A percentile compares a stretch with the other conserved stretches of the same genome.
Conservation (phyloP, 2,888 invertebrate genomes). For the Drosophila borborema region DNA sequence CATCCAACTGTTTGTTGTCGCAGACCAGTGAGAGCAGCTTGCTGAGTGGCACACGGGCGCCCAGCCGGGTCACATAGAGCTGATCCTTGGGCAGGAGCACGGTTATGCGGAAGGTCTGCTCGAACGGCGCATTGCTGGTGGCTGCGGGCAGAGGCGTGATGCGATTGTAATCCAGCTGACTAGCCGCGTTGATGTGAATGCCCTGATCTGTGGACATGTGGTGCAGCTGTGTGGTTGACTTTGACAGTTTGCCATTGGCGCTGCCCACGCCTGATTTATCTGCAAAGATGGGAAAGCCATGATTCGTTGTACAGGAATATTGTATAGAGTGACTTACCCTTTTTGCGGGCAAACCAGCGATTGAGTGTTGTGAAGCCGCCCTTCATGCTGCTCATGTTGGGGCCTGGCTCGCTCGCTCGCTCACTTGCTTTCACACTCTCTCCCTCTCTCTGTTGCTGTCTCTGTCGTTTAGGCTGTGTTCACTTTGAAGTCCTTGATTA, state of each 20-base stretch:
- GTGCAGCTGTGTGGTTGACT: slow-evolving; percentile 79
- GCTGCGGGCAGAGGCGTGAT: slow-evolving; percentile 84
- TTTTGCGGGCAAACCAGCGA: slow-evolving; percentile 85
- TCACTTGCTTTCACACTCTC: slow-evolving; percentile 7
- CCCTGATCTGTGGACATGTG: slow-evolving; percentile 81
- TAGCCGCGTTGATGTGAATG: slow-evolving; percentile 83
- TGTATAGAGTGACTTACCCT: slow-evolving; percentile 77
- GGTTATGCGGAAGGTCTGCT: slow-evolving; percentile 85
- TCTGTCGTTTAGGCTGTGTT: neutral
- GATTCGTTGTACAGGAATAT: neutral
- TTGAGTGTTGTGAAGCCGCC: slow-evolving; percentile 85
- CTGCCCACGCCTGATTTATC: slow-evolving; percentile 67
- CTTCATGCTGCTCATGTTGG: slow-evolving; percentile 83
- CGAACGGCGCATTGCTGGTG: slow-evolving; percentile 85
- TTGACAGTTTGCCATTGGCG: slow-evolving; percentile 82
- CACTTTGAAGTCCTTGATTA: neutral
- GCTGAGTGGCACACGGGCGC: slow-evolving; percentile 89
- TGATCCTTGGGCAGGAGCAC: slow-evolving; percentile 93
- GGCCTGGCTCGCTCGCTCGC: slow-evolving; percentile 44
- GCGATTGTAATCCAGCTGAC: slow-evolving; percentile 85
- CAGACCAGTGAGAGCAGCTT: slow-evolving; percentile 91
- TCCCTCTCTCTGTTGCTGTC: neutral
- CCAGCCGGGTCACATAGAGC: slow-evolving; percentile 91
- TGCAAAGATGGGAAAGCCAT: slow-evolving; percentile 4
- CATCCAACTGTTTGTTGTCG: slow-evolving; percentile 91